phyloP scores from a whole-genome alignment of 2,797 vertebrate genomes.

The Microcaecilia unicolor region DNA sequence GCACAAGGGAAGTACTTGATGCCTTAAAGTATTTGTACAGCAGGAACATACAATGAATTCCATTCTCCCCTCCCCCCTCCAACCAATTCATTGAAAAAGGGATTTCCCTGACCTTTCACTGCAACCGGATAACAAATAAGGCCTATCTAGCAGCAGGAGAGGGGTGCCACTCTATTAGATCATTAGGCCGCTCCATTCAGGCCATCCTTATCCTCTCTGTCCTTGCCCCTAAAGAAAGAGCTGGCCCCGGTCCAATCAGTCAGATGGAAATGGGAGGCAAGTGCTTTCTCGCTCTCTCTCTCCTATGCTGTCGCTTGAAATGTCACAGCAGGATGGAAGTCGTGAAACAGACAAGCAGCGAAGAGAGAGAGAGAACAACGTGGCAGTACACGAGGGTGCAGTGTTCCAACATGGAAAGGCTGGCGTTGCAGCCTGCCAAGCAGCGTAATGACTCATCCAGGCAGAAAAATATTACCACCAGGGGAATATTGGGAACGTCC shows the following conservation, averaged over 20 bases:
- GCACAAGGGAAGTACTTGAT: constrained; percentile 41
- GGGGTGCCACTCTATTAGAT: constrained; percentile 57
- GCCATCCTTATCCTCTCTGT: constrained; percentile 58
- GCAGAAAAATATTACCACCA: constrained; percentile 89
- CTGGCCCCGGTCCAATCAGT: constrained; percentile 68
- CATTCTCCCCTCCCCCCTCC: constrained; percentile 50
- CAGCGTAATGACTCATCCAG: constrained; percentile 82
- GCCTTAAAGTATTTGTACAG: constrained; percentile 53
- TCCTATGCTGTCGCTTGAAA: constrained; percentile 49
- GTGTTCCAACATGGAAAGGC: constrained; percentile 68
- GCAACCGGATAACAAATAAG: constrained; percentile 61
- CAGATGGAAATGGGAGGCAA: constrained; percentile 51
- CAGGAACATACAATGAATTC: constrained; percentile 43
- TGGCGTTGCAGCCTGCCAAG: constrained; percentile 79
- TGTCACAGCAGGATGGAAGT: constrained; percentile 55
- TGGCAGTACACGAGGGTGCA: constrained; percentile 51
- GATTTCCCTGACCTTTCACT: constrained; percentile 59
- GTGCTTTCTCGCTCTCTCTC: constrained; percentile 41
- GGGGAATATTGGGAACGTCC: constrained; percentile 86
- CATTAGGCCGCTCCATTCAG: constrained; percentile 57
- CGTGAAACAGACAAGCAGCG: constrained; percentile 47
- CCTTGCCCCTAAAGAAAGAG: constrained; percentile 73
- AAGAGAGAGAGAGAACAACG: constrained; percentile 50
- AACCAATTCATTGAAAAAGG: constrained; percentile 57
- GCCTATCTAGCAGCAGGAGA: constrained; percentile 55